A percentile compares a stretch with the other conserved stretches of the same genome.
These are phyloP conservation scores for Xenentodon cancila DNA, from an alignment of 2,797 vertebrate genomes.

Conservation along the genomic window DNA sequence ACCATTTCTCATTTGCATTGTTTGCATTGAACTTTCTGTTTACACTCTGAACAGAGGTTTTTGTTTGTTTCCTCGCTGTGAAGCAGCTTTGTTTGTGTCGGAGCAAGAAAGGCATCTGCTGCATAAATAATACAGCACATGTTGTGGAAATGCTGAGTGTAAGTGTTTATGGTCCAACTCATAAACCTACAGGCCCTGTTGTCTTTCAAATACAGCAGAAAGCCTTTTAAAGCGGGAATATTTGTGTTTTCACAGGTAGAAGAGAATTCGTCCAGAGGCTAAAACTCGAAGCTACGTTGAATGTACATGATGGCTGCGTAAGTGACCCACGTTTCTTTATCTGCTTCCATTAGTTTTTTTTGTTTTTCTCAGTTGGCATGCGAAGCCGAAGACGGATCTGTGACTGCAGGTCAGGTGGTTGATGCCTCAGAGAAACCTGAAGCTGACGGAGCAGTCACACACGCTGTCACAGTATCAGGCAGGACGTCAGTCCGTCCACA, in stretches of 20 bases:
- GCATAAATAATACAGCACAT: constrained; percentile 39
- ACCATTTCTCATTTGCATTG: no score
- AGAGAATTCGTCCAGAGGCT: constrained; percentile 99
- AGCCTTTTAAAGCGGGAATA: constrained; percentile 22
- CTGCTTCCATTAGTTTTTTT: neutral
- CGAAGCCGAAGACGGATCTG: constrained; percentile 37
- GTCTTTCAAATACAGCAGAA: neutral
- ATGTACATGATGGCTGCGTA: constrained; percentile 98
- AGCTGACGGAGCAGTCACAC: constrained; percentile 59
- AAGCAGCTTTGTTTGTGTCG: neutral
- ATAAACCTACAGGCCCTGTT: neutral
- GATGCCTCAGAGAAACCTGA: constrained; percentile 68
- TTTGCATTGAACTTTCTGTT: no score
- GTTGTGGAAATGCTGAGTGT: neutral
- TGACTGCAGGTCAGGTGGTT: constrained; percentile 48
- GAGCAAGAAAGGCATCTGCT: constrained; percentile 5
- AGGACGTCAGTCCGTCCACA: constrained; percentile 16
- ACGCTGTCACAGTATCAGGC: constrained; percentile 57
- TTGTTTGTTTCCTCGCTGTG: neutral
- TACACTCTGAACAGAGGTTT: no score
- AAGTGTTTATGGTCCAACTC: neutral
- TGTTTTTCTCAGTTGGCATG: constrained; percentile 9
- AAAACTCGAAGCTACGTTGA: constrained; percentile 96
- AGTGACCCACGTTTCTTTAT: constrained; percentile 72
- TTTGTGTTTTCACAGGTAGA: constrained; percentile 86